Evolutionary conservation across 2,797 vertebrate species (phyloP), one percentile per base, ranked within the genome.

Genomic region (Girardinus metallicus): DNA sequence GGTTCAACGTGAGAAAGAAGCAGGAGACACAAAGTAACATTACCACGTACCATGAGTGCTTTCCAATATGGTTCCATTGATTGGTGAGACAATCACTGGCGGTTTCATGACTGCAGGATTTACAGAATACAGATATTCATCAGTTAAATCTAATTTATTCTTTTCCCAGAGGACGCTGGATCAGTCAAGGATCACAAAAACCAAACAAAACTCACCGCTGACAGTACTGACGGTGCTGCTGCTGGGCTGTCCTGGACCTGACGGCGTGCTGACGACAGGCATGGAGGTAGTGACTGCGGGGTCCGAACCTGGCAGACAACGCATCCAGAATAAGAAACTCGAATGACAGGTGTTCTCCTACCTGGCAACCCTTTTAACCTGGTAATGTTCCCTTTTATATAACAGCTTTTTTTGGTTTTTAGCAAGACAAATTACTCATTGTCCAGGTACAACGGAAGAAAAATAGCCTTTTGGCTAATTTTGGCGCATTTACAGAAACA

Each of bases 31-130:
- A 13, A 49, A 16, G 36, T 11, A 10, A 6, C n/a, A 23, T n/a
- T 1, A 4, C 71, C 2, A 82, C 93, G 86, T 53, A 96, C 96
- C 95, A 5, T 91, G 88, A 8, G 60, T 16, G 77, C 73, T 86
- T 83, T 95, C 87, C 77, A 91, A 88, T 36, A 93, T 5, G 34
- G 87, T 86, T 39, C 94, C 92, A 47, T 95, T 95, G 21, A 87
- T n/a, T 4, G 95, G 96, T 15, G 84, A 90, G 4, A 93, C 6
- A 2, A 96, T 96, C 51, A 90, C 66, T 18, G 94, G 94, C 1
- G 85, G 88, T 13, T 16, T 64, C 44, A 75, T 10, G 4, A 39
- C 12, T 13, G 72, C 29, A 36, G 34, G 23, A 86, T n/a, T n/a
- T 3, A 71, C 0, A n/a, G 78, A 72, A 2, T 53, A 57, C 21